Conservation (phyloP, 2,113 vertebrate genomes). For the Nyctereutes procyonoides region DNA sequence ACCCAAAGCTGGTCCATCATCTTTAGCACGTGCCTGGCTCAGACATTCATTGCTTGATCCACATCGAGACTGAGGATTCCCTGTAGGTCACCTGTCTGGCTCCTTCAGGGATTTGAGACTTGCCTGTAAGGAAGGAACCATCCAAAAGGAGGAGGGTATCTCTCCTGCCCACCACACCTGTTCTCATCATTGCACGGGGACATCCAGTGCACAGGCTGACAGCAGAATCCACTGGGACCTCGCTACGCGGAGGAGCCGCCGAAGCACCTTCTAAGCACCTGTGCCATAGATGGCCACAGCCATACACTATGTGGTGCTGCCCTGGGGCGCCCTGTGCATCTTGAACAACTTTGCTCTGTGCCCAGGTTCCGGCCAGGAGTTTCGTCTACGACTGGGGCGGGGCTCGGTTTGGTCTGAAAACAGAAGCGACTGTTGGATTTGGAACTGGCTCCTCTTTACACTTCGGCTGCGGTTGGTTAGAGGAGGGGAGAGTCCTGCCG, state of each 20-base stretch:
- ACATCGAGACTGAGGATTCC: not conserved
- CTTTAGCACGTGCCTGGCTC: too few species aligned
- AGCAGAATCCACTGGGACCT: not conserved
- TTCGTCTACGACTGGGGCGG: not conserved
- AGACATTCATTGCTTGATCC: not conserved
- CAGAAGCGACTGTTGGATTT: not conserved
- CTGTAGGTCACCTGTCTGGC: not conserved
- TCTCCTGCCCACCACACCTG: conserved; percentile 37
- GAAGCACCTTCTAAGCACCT: not conserved
- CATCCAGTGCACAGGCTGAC: conserved; percentile 54
- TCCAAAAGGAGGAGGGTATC: conserved; percentile 30
- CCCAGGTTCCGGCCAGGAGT: not conserved
- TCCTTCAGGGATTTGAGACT: not conserved
- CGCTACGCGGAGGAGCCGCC: not conserved
- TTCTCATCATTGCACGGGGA: conserved; percentile 66
- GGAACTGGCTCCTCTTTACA: not conserved
- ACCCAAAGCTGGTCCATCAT: rapidly evolving
- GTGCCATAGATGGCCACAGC: conserved; percentile 68
- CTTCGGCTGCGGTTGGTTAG: not conserved
- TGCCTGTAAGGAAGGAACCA: conserved; percentile 32
- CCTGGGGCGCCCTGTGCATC: not conserved
- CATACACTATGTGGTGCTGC: conserved; percentile 58
- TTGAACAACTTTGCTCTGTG: conserved; percentile 61
- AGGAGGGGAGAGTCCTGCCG: too few species aligned
- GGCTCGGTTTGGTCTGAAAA: not conserved